Base-by-base conservation (phyloP, 2,888 invertebrate genomes). In the Leptopterna dolabrata region DNA sequence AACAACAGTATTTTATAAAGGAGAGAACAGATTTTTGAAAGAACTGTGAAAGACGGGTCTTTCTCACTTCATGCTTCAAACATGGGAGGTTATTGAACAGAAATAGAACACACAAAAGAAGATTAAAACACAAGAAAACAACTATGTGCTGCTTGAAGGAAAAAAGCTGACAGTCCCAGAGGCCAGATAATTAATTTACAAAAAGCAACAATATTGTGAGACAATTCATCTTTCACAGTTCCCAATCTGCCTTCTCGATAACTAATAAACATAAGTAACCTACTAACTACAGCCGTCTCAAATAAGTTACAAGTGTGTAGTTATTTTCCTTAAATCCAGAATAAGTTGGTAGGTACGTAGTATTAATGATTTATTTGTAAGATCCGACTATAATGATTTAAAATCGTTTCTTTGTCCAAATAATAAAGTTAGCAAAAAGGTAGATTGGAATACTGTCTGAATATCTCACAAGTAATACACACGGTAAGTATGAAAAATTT, bases 181-280 rank as follows among this genome's bases (percentile, higher is more conserved):
- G 76, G 81, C 83, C 86, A 82, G 86, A 41, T 86, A 82, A 80
- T 80, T 86, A 78, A 81, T 84, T 85, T 87, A 88, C 80, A 76
- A 85, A 85, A 85, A 87, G 70, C 78, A 81, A 86, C 78, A 45
- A 88, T 85, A 51, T 90, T 90, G 90, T 90, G 94, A 94, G 95
- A 95, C 95, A 85, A 73, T 83, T 70, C 95, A 95, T 95, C 96
- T 95, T 96, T 96, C 96, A 95, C 96, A 95, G 96, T 96, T 96
- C 95, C 95, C 95, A 95, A 95, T 95, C 95, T 95, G 95, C 94
- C 94, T 92, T 90, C 90, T 89, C 89, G 88, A 78, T 89, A 89
- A 88, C 88, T 83, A 89, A 70, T 55, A 83, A 63, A 81, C 36
- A 36, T 36, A 83, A 43, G 81, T 82, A 84, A 80, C 83, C 83